These are phyloP conservation scores for Pachyseris speciosa DNA, from an alignment of 64 coral and sea anemone genomes.

Conservation along the genomic window DNA sequence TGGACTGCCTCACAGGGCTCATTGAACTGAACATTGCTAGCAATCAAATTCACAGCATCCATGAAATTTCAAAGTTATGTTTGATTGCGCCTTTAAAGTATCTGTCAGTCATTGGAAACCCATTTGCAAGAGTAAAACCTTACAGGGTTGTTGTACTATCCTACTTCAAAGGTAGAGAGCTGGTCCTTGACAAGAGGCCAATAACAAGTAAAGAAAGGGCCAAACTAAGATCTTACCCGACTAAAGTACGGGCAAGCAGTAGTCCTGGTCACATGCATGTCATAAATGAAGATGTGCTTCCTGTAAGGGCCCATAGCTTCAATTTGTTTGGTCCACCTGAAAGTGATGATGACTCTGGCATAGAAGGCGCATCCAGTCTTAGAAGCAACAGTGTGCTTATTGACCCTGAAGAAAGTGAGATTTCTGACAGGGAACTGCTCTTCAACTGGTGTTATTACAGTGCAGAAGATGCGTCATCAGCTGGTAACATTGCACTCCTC, in stretches of 20 bases:
- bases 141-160: slow-evolving; percentile 58
- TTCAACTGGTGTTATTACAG: slow-evolving; percentile 61
- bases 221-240: slow-evolving; percentile 39
- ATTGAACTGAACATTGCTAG: slow-evolving; percentile 78
- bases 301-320: slow-evolving; percentile 10
- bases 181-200: slow-evolving; percentile 82
- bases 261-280: slow-evolving; percentile 32
- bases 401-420: slow-evolving; percentile 3
- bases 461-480: neutral
- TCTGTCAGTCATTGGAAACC: slow-evolving; percentile 62
- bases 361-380: slow-evolving; percentile 44
- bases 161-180: slow-evolving; percentile 78
- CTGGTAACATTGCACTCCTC: neutral
- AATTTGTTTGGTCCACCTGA: slow-evolving; percentile 18
- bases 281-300: neutral
- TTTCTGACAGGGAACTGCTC: neutral
- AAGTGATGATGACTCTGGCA: slow-evolving; percentile 71
- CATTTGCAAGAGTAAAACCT: slow-evolving; percentile 66
- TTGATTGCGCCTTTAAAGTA: slow-evolving; percentile 84
- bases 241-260: slow-evolving; percentile 49
- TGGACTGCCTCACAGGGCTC: slow-evolving; percentile 81
- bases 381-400: neutral
- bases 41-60: slow-evolving; percentile 54
- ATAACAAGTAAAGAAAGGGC: slow-evolving; percentile 58
- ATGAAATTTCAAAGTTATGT: slow-evolving; percentile 67